phyloP scores from a whole-genome alignment of 2,113 vertebrate genomes.

The Andinoacara biseriatus region DNA sequence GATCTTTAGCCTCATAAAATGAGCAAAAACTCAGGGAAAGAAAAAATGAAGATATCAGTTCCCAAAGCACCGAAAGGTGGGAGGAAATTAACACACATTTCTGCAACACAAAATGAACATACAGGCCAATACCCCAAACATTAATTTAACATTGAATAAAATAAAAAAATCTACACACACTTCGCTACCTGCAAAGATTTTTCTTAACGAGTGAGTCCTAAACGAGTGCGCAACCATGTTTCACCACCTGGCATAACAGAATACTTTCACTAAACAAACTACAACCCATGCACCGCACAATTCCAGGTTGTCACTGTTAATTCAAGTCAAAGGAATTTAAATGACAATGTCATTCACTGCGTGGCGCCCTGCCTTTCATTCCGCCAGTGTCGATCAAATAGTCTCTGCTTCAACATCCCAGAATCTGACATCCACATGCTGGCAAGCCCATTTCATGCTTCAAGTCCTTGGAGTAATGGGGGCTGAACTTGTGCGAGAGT shows the following conservation, averaged over 20 bases:
- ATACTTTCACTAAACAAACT: not conserved
- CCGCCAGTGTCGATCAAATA: conserved; percentile 50
- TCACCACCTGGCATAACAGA: not conserved
- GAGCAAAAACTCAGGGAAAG: not conserved
- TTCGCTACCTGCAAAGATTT: not conserved
- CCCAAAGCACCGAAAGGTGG: not conserved
- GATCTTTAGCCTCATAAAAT: conserved; percentile 9
- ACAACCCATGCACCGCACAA: not conserved
- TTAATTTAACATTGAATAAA: not conserved
- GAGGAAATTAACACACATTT: no score
- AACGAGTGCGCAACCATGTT: not conserved
- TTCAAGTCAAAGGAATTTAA: conserved; percentile 31
- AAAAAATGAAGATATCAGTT: not conserved
- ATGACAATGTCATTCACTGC: conserved; percentile 28
- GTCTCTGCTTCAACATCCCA: conserved; percentile 48
- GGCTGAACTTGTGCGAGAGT: conserved; percentile 45
- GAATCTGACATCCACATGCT: conserved; percentile 65
- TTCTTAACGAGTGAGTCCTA: not conserved
- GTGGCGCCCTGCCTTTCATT: conserved; percentile 30
- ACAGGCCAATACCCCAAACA: no score
- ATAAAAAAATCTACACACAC: not conserved
- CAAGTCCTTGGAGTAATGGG: conserved; percentile 69
- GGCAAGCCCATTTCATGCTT: conserved; percentile 77
- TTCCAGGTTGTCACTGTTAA: not conserved
- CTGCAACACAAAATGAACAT: no score